Percentiles rank a stretch among this genome's conserved stretches.
phyloP scores from a whole-genome alignment of 2,797 vertebrate genomes.

The Sciurus carolinensis region DNA sequence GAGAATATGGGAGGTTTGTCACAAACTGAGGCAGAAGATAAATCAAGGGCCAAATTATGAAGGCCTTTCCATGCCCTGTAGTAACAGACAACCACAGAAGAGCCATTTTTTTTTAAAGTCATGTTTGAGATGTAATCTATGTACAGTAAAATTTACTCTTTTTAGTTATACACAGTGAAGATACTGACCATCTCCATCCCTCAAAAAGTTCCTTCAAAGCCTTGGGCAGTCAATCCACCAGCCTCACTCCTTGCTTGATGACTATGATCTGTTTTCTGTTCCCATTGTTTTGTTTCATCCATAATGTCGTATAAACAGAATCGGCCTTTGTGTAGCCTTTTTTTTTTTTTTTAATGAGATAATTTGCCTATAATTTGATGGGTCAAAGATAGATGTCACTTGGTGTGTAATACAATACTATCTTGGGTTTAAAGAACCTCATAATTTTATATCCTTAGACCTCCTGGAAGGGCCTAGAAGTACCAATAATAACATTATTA shows the following conservation, averaged over 20 bases:
- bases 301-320: not conserved
- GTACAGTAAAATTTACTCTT: not conserved
- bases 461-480: not conserved
- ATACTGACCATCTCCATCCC: not conserved
- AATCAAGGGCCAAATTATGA: not conserved
- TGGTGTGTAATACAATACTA: not conserved
- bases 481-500: not conserved
- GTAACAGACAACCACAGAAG: not conserved
- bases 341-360: no score
- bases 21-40: not conserved
- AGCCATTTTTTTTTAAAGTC: not conserved
- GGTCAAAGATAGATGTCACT: not conserved
- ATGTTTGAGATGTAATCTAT: not conserved
- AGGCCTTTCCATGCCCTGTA: not conserved
- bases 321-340: not conserved
- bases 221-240: not conserved
- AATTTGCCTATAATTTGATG: no score
- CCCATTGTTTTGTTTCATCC: not conserved
- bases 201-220: not conserved
- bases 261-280: not conserved
- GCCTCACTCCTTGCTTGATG: not conserved
- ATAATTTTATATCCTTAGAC: not conserved
- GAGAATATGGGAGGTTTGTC: not conserved
- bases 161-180: not conserved
- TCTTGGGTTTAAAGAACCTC: not conserved